phyloP scores from a whole-genome alignment of 2,888 invertebrate species.

The Dichetophora obliterata region DNA sequence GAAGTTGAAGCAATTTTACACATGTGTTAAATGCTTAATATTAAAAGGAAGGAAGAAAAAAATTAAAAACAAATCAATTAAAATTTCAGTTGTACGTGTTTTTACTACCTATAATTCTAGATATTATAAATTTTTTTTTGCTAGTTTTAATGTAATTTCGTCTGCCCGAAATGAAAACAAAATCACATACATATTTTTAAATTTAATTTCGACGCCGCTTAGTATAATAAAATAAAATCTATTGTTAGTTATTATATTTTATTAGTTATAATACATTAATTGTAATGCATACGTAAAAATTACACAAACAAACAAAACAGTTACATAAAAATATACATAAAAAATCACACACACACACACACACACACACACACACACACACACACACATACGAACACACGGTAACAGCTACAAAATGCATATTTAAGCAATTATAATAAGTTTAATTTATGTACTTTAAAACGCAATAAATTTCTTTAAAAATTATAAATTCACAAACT shows the following conservation, averaged over 20 bases:
- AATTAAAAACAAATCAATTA: constrained; percentile 11
- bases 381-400: constrained; percentile 8
- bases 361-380: constrained; percentile 11
- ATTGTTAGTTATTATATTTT: constrained; percentile 29
- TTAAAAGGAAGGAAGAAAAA: constrained; percentile 42
- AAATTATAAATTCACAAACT: not conserved
- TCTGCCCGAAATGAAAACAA: too few relatives aligned
- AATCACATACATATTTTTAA: too few relatives aligned
- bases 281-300: constrained; percentile 26
- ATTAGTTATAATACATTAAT: constrained; percentile 37
- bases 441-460: constrained; percentile 17
- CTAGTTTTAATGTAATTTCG: not conserved
- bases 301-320: constrained; percentile 35
- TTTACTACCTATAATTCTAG: not conserved
- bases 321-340: constrained; percentile 21
- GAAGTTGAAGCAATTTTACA: constrained; percentile 1
- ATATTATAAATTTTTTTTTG: not conserved
- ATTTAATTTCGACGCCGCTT: too few relatives aligned
- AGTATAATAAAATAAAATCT: not conserved
- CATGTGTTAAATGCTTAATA: constrained; percentile 44
- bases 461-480: not conserved
- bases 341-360: too few relatives aligned
- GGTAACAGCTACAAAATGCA: not conserved
- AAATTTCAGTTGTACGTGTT: not conserved
- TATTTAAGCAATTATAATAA: constrained; percentile 16